phyloP scores from a whole-genome alignment of 2,113 vertebrate genomes.

The Nerophis lumbriciformis region DNA sequence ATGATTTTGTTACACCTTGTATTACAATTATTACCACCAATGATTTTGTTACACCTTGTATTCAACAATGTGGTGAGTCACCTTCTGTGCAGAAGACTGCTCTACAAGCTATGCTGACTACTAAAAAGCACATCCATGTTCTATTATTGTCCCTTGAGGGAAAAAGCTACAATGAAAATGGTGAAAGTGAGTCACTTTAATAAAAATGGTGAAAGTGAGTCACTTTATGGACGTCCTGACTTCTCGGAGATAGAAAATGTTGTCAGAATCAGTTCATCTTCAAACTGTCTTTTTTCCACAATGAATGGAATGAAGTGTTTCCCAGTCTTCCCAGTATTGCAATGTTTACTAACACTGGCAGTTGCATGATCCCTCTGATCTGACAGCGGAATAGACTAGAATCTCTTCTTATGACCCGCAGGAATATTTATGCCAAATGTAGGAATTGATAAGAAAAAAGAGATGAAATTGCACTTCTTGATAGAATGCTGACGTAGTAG shows the following conservation, averaged over 20 bases:
- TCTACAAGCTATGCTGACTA: too few relatives aligned
- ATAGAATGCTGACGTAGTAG: constrained; percentile 1
- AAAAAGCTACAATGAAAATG: rapidly evolving
- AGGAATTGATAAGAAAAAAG: background rate
- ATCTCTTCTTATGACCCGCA: background rate
- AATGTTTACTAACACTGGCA: constrained; percentile 3
- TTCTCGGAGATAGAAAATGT: too few relatives aligned
- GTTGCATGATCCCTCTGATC: background rate
- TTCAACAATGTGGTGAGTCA: too few relatives aligned
- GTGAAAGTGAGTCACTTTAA: too few relatives aligned
- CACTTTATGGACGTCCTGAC: too few relatives aligned
- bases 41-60: too few relatives aligned
- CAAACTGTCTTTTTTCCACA: constrained; percentile 7
- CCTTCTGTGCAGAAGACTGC: too few relatives aligned
- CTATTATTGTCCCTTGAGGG: too few relatives aligned
- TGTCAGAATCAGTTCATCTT: constrained; percentile 14
- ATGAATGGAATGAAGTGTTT: constrained; percentile 2
- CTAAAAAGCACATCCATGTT: too few relatives aligned
- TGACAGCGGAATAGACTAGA: constrained; percentile 1
- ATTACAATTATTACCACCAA: too few relatives aligned
- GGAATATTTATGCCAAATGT: background rate
- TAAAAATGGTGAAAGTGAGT: constrained; percentile 13
- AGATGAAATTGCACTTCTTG: background rate
- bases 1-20: too few relatives aligned
- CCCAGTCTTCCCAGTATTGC: background rate